Evolutionary conservation across 2,797 vertebrate genomes (phyloP).

Genomic region (Heterohyrax brucei): DNA sequence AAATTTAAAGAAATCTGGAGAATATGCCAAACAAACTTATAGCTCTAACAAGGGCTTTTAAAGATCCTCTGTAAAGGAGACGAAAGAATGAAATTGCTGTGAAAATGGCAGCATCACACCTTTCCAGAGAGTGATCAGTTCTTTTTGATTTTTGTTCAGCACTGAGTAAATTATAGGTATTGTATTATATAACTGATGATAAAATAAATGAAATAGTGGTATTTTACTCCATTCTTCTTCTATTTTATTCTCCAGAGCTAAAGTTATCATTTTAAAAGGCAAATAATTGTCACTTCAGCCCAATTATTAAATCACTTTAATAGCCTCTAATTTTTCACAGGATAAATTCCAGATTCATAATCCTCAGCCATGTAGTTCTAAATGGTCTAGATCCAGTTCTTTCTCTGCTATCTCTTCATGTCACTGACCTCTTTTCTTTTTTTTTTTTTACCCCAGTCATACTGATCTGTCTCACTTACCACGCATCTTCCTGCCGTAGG

Average conservation of each 20-base stretch:
- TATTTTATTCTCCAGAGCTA: slow-evolving; percentile 8
- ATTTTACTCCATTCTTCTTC: neutral
- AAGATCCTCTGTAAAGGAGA: neutral
- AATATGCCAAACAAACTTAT: neutral
- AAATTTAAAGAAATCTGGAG: neutral
- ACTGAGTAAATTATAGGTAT: slow-evolving; percentile 42
- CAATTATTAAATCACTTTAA: neutral
- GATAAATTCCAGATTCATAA: neutral
- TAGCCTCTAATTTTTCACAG: neutral
- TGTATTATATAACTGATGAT: slow-evolving; percentile 38
- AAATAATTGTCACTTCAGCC: slow-evolving; percentile 6
- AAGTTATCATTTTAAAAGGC: slow-evolving; percentile 36
- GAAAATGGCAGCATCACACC: neutral
- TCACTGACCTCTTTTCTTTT: neutral
- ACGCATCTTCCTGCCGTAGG: no score
- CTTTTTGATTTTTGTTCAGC: slow-evolving; percentile 11
- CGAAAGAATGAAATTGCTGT: neutral
- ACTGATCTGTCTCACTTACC: neutral
- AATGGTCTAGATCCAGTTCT: neutral
- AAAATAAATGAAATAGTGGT: neutral
- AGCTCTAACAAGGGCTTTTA: neutral
- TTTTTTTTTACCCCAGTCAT: neutral
- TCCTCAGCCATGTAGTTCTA: neutral
- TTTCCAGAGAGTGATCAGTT: slow-evolving; percentile 1
- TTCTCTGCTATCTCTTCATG: neutral